A percentile compares a stretch with the other conserved stretches of the same genome.
Evolutionary conservation across 1,140 invertebrate genomes (phyloP).

Genomic region (Drosophila neocordata): DNA sequence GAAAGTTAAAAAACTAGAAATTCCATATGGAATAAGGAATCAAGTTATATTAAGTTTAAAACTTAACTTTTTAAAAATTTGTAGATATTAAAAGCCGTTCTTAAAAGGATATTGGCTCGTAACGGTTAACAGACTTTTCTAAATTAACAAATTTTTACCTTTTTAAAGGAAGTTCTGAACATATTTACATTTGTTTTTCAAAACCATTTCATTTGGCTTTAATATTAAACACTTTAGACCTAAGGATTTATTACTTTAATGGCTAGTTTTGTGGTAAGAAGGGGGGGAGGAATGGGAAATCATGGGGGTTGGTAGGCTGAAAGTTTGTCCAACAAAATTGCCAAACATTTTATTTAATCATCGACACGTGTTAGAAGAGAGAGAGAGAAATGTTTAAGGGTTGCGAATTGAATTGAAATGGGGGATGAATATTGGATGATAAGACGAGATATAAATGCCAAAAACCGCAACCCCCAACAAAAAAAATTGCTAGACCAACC

Average conservation of each 20-base stretch:
- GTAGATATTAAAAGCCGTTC: too few species aligned
- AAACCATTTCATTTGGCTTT: not conserved
- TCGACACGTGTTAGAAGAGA: slow-evolving; percentile 62
- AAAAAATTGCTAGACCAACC: slow-evolving; percentile 17
- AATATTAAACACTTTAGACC: not conserved
- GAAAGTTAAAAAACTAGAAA: too few species aligned
- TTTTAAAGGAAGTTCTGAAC: too few species aligned
- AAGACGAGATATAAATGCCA: not conserved
- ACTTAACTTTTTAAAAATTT: too few species aligned
- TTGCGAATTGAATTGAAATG: slow-evolving; percentile 22
- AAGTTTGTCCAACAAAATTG: slow-evolving; percentile 44
- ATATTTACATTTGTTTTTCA: too few species aligned
- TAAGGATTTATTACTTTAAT: slow-evolving; percentile 16
- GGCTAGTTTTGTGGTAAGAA: slow-evolving; percentile 12
- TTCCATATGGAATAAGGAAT: too few species aligned
- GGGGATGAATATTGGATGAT: slow-evolving; percentile 18
- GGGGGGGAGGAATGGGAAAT: not conserved
- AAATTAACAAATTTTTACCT: too few species aligned
- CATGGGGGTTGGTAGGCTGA: not conserved
- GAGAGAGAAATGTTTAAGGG: slow-evolving; percentile 22
- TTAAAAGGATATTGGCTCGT: too few species aligned
- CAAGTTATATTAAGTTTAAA: too few species aligned
- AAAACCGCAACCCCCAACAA: slow-evolving; percentile 32
- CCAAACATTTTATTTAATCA: slow-evolving; percentile 72
- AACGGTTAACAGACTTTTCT: too few species aligned